Conservation (phyloP, 2,113 vertebrate species). For the Paralichthys olivaceus region DNA sequence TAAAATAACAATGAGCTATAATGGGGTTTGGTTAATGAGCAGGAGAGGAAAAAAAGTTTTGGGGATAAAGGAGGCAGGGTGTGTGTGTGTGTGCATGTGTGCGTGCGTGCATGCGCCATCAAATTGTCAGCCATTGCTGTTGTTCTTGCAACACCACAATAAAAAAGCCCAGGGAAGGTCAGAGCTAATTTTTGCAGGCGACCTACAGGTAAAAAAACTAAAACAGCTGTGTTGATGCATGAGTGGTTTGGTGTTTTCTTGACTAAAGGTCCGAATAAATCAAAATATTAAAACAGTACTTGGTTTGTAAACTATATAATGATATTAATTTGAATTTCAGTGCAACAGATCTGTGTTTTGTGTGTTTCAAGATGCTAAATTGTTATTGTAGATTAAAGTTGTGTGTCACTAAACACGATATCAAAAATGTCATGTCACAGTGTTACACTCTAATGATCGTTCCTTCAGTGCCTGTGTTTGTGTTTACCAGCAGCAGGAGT, state of each 20-base stretch:
- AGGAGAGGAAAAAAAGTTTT: constrained; percentile 55
- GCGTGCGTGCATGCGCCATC: constrained; percentile 38
- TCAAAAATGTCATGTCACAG: not conserved
- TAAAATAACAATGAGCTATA: constrained; percentile 63
- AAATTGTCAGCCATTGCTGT: too few species aligned
- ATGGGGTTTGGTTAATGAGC: constrained; percentile 68
- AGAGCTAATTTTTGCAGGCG: constrained; percentile 39
- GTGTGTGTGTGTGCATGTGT: constrained; percentile 24
- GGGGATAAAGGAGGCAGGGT: constrained; percentile 27
- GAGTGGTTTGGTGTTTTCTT: constrained; percentile 37
- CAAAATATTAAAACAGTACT: constrained; percentile 13
- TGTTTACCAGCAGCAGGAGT: not conserved
- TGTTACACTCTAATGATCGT: not conserved
- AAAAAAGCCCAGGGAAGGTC: constrained; percentile 50
- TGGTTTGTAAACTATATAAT: constrained; percentile 3
- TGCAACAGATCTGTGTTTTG: not conserved
- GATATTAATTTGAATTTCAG: not conserved
- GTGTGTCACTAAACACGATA: too few species aligned
- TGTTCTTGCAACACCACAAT: too few species aligned
- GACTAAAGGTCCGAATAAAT: constrained; percentile 45
- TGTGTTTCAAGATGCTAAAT: too few species aligned
- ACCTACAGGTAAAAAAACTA: constrained; percentile 52
- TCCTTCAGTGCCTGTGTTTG: not conserved
- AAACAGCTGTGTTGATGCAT: constrained; percentile 38
- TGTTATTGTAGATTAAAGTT: too few species aligned